phyloP scores from a whole-genome alignment of 2,797 vertebrate species.

The Merluccius polli region DNA sequence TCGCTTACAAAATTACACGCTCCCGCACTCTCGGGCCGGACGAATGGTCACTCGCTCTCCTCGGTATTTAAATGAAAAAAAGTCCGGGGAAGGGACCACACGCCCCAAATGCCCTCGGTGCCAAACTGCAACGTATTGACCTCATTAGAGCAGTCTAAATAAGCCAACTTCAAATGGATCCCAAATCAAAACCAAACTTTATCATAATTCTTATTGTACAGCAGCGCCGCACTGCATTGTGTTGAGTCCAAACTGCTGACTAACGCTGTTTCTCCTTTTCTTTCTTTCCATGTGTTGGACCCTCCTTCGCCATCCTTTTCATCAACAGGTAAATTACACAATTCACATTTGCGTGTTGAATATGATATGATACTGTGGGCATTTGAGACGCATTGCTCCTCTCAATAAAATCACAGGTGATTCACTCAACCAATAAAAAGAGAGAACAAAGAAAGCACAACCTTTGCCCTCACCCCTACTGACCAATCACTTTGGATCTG shows the following conservation, averaged over 20 bases:
- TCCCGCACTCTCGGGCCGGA: not conserved
- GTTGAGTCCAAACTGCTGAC: slow-evolving; percentile 24
- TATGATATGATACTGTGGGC: slow-evolving; percentile 9
- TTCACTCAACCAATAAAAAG: no score
- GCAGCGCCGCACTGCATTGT: not conserved
- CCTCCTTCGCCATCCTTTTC: slow-evolving; percentile 32
- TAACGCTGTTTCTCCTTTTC: slow-evolving; percentile 30
- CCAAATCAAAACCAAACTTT: not conserved
- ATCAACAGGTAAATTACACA: slow-evolving; percentile 67
- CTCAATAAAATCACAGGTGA: not conserved
- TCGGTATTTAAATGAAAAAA: slow-evolving; percentile 22
- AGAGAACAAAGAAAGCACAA: not conserved
- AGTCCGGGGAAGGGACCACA: not conserved
- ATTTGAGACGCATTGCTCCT: not conserved
- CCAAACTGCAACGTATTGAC: not conserved
- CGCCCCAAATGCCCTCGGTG: not conserved
- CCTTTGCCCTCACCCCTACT: slow-evolving; percentile 18
- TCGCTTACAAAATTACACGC: not conserved
- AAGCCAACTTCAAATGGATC: not conserved
- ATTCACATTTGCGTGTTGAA: slow-evolving; percentile 8
- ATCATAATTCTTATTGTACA: not conserved
- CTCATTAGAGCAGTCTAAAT: not conserved
- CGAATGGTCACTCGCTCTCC: not conserved
- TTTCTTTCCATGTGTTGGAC: slow-evolving; percentile 47
- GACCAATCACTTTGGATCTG: slow-evolving; percentile 60